Evolutionary conservation across 2,888 invertebrate species (phyloP).

Genomic region (Pseudococcus jackbeardsleyi): DNA sequence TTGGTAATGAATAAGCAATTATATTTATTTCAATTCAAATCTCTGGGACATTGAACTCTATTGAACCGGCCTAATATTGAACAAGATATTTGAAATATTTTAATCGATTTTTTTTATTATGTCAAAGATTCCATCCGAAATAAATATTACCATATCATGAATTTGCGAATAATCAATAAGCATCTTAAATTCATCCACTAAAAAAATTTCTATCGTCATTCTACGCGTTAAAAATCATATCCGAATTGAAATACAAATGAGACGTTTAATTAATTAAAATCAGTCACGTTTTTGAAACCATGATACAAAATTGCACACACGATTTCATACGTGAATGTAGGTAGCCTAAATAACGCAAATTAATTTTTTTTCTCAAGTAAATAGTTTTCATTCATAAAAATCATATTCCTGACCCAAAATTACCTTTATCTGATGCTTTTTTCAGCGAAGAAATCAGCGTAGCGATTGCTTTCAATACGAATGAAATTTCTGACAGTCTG

Average conservation of each 20-base stretch:
- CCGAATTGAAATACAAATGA: background rate
- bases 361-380: background rate
- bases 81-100: too few relatives aligned
- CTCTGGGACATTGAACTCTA: background rate
- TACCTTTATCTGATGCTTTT: conserved; percentile 90
- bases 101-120: too few relatives aligned
- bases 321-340: too few relatives aligned
- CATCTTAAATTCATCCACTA: background rate
- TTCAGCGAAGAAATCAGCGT: conserved; percentile 93
- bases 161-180: background rate
- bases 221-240: background rate
- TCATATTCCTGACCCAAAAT: conserved; percentile 59
- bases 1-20: background rate
- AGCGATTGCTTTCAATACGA: conserved; percentile 93
- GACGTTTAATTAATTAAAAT: background rate
- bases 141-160: too few relatives aligned
- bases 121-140: too few relatives aligned
- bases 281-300: background rate
- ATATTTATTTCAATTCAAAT: background rate
- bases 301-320: background rate
- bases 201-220: background rate
- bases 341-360: too few relatives aligned
- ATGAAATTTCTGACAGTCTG: conserved; percentile 93
- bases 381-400: background rate
- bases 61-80: background rate